Base-by-base conservation (phyloP, 1,140 invertebrate genomes). In the Chironomus striatipennis region DNA sequence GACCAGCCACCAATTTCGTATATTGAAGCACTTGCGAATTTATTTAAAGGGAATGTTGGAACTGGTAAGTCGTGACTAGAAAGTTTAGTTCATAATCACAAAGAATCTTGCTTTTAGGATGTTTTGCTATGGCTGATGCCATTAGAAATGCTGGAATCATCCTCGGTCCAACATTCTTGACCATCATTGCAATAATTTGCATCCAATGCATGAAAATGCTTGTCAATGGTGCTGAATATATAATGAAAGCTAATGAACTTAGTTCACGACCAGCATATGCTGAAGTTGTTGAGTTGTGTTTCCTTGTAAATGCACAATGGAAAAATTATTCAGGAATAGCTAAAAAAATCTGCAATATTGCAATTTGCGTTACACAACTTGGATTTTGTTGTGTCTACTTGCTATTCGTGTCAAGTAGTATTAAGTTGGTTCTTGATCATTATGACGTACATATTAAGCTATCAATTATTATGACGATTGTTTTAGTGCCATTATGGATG, bases 341-440 rank as follows among this genome's bases (percentile, higher is more conserved):
- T 86, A 86, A 86, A 78, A 84, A 85, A 42, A 79, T 91, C 76
- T 88, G 93, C 75, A 91, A 94, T 81, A 74, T 88, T 10, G 94
- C 94, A 83, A 86, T 98, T 57, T 93, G 94, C 79, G 83, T 96
- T 73, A 96, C 94, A 42, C 96, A 98, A 85, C 84, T 97, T 76
- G 95, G 96, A 77, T 97, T 98, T 84, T 98, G 95, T 83, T 96
- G 94, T 84, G 92, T 97, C 17, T 98, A 98, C 84, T 92, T 96
- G 79, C 91, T 97, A 43, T 98, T 97, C 83, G 91, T 97, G 77
- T 89, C 93, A 20, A 88, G 88, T 70, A 97, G 92, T 81, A 81
- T 93, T 75, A 86, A 91, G 81, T 86, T 8, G 2, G 86, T 93
- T 21, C 78, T 88, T 65, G 85, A 88, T 75, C 83, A 87, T 21